These are phyloP conservation scores for Echeneis naucrates DNA, from an alignment of 2,797 vertebrate species.

Conservation along the genomic window DNA sequence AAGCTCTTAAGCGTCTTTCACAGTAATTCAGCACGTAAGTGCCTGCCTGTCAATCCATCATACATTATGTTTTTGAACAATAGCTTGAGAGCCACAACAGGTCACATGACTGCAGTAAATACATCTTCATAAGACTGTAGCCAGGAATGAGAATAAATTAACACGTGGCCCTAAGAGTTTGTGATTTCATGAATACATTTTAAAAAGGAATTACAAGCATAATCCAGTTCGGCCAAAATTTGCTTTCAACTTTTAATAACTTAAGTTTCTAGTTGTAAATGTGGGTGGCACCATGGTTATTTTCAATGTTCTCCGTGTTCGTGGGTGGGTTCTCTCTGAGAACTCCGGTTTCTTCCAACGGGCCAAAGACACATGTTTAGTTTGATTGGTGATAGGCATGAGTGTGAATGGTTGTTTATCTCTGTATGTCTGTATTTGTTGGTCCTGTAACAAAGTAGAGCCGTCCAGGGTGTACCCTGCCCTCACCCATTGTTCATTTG, in stretches of 20 bases:
- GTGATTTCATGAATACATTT: too few species aligned
- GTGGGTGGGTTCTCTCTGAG: too few species aligned
- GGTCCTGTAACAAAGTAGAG: too few species aligned
- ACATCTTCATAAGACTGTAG: background rate
- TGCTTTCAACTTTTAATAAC: slow-evolving; percentile 3
- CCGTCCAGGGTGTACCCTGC: too few species aligned
- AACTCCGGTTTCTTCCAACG: too few species aligned
- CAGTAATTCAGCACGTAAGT: slow-evolving; percentile 31
- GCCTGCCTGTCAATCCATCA: slow-evolving; percentile 31
- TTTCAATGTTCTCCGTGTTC: too few species aligned
- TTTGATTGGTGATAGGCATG: too few species aligned
- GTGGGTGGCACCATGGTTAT: too few species aligned
- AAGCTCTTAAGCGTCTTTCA: slow-evolving; percentile 45
- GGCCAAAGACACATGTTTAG: too few species aligned
- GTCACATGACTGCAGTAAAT: slow-evolving; percentile 11
- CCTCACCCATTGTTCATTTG: too few species aligned
- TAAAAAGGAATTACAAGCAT: background rate
- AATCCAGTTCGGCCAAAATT: background rate
- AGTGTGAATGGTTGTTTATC: too few species aligned
- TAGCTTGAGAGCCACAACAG: slow-evolving; percentile 10
- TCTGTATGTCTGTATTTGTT: too few species aligned
- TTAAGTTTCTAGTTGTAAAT: slow-evolving; percentile 18
- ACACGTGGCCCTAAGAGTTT: background rate
- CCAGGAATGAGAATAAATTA: background rate
- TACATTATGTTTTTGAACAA: slow-evolving; percentile 12